Base-by-base conservation (phyloP, 2,113 vertebrate species). In the Macrotus californicus region DNA sequence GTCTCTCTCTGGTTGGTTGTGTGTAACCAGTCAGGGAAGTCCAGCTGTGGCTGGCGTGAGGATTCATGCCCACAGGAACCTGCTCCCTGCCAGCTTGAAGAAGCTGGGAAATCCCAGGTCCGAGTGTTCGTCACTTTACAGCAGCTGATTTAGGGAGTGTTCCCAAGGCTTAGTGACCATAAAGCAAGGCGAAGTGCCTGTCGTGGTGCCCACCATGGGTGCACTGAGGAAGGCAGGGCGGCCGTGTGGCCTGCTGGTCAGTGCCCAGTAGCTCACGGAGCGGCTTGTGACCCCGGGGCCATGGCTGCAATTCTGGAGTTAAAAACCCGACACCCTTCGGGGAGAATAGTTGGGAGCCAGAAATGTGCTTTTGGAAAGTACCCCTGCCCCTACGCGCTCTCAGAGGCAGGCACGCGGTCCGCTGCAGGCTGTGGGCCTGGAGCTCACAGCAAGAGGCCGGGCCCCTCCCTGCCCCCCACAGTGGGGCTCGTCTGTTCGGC, bases 301-400 rank as follows among this genome's bases (percentile, higher is more conserved):
- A 29, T 29, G 26, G 41, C 43, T 41, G 36, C 67, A 26, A 1
- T 39, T 80, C 56, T 75, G 16, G 56, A 67, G 36, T 88, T 72
- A 50, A 76, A 93, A 82, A 79, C 52, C 29, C 77, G 79, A 77
- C 16, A 29, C 87, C 41, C 50, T 86, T 91, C 75, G 31, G 64
- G 31, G 31, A 92, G 67, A 76, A 22, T 69, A 54, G 34, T 84
- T 41, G 48, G 83, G 79, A 92, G 80, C 19, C 36, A 72, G 75
- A 69, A 61, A 9, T 77, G 19, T 3, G 4, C 43, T 48, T 9
- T 67, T 56, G 88, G 77, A 26, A 72, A 39, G 21, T 50, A 14
- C 2, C 24, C n/a, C 59, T 39, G n/a, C 48, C 3, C 5, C 34
- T 36, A n/a, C 0, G 56, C 0, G 2, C 22, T 83, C 26, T 36